These are phyloP conservation scores for Verasper variegatus DNA, from an alignment of 2,113 vertebrate genomes.

Conservation along the genomic window DNA sequence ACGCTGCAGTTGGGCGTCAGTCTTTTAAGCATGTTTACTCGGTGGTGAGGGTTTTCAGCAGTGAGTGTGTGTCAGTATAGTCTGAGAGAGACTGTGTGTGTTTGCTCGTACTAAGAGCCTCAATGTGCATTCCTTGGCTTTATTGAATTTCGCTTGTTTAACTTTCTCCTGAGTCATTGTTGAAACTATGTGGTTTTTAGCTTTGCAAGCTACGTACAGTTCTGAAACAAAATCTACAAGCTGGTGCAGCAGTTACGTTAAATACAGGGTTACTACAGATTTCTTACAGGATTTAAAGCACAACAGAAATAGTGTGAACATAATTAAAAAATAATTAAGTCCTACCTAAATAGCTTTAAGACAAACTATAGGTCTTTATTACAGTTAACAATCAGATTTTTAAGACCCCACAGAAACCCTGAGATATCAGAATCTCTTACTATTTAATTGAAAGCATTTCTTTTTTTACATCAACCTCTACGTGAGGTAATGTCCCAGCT, in stretches of 20 bases:
- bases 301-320: no score
- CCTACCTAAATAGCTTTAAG: no score
- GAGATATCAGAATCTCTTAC: no score
- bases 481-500: conserved; percentile 37
- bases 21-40: conserved; percentile 30
- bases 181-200: conserved; percentile 39
- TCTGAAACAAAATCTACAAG: conserved; percentile 11
- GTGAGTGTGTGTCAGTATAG: conserved; percentile 4
- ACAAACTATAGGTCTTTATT: neutral
- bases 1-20: neutral
- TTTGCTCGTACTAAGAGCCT: conserved; percentile 16
- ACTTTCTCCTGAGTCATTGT: conserved; percentile 57
- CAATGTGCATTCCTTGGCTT: conserved; percentile 46
- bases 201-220: conserved; percentile 1
- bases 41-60: conserved; percentile 26
- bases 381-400: no score
- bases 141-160: conserved; percentile 44
- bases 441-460: neutral
- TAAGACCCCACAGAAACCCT: no score
- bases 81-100: neutral
- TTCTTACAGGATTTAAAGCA: no score
- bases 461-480: conserved; percentile 19
- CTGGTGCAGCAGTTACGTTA: conserved; percentile 27
- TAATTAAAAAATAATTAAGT: no score
- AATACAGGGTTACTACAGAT: neutral